Evolutionary conservation across 2,113 vertebrate genomes (phyloP).

Genomic region (Arvicanthis niloticus): DNA sequence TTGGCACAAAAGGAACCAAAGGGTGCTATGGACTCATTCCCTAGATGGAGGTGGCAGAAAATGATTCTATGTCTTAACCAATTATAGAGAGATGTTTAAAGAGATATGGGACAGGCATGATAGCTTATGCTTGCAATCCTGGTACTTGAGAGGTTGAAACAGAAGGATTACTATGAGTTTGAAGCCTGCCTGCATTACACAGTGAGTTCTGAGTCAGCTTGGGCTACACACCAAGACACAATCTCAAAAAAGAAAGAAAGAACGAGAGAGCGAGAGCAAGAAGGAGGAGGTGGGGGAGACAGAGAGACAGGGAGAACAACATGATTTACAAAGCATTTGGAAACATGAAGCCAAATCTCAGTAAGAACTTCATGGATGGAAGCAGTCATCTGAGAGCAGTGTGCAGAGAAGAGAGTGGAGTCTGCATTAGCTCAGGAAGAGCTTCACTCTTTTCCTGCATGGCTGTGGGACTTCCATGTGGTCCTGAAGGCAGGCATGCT

Average conservation of each 20-base stretch:
- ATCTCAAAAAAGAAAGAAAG: neutral
- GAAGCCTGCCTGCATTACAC: neutral
- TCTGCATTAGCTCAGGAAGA: neutral
- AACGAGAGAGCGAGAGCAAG: neutral
- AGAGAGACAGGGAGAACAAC: neutral
- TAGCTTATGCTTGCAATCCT: neutral
- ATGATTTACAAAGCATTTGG: neutral
- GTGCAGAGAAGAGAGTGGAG: neutral
- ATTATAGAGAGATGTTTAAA: neutral
- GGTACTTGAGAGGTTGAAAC: too few relatives aligned
- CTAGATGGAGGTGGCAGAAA: neutral
- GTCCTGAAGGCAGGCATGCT: neutral
- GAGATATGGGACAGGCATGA: neutral
- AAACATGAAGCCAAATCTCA: neutral
- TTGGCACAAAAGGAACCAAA: neutral
- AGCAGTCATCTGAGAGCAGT: neutral
- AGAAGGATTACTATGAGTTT: neutral
- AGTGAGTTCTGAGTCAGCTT: neutral
- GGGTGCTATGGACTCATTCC: neutral
- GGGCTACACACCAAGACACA: neutral
- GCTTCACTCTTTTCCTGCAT: neutral
- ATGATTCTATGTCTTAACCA: neutral
- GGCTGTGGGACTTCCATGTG: neutral
- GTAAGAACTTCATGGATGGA: neutral
- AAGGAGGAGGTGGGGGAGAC: neutral